A percentile compares a stretch with the other conserved stretches of the same genome.
phyloP scores from a whole-genome alignment of 2,888 invertebrate species.

The Stenichneumon culpator region DNA sequence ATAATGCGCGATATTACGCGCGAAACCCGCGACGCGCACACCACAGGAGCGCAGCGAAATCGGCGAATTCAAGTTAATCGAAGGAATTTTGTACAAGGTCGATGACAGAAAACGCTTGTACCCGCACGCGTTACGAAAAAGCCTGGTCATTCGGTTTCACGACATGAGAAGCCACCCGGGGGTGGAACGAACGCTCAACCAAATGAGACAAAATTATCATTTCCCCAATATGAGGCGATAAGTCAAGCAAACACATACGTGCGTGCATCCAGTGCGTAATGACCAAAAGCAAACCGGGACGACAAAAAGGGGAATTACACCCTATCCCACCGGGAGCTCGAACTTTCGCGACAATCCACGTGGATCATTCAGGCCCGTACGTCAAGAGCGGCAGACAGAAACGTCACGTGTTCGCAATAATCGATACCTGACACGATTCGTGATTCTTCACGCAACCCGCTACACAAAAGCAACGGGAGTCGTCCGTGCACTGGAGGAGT shows the following conservation, averaged over 20 bases:
- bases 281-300: slow-evolving; percentile 67
- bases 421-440: slow-evolving; percentile 70
- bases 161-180: slow-evolving; percentile 68
- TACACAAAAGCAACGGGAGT: slow-evolving; percentile 15
- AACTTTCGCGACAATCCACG: slow-evolving; percentile 71
- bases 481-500: slow-evolving; percentile 6
- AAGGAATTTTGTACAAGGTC: slow-evolving; percentile 56
- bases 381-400: slow-evolving; percentile 60
- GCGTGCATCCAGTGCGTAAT: slow-evolving; percentile 73
- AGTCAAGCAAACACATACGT: slow-evolving; percentile 63
- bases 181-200: slow-evolving; percentile 61
- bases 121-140: slow-evolving; percentile 41
- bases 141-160: slow-evolving; percentile 43
- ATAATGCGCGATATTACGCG: slow-evolving; percentile 1
- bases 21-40: neutral
- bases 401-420: slow-evolving; percentile 68
- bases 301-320: slow-evolving; percentile 64
- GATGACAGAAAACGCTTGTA: slow-evolving; percentile 11
- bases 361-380: slow-evolving; percentile 72
- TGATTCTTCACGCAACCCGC: neutral
- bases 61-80: slow-evolving; percentile 31
- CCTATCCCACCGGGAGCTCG: slow-evolving; percentile 71
- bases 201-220: slow-evolving; percentile 67
- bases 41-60: neutral
- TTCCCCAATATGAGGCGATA: slow-evolving; percentile 70